Conservation (phyloP, 2,113 vertebrate genomes). For the Rhinopomastus cyanomelas region DNA sequence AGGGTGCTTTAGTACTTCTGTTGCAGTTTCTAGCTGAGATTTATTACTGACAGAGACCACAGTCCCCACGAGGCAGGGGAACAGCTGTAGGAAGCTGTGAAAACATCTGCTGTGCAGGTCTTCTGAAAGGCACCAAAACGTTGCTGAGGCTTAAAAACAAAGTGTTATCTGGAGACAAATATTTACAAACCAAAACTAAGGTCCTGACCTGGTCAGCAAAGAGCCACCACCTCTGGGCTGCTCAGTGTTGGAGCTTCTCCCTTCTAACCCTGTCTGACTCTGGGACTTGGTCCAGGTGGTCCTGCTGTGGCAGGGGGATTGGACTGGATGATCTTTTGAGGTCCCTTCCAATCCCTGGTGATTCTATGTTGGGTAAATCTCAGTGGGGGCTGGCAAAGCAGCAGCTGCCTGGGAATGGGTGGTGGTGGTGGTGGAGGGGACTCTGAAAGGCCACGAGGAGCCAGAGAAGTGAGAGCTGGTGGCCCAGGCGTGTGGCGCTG, state of each 20-base stretch:
- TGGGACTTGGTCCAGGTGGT: too few relatives aligned
- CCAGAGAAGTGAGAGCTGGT: neutral
- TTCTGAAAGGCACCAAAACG: neutral
- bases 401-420: neutral
- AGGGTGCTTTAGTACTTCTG: neutral
- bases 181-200: neutral
- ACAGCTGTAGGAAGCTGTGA: neutral
- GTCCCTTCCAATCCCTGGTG: too few relatives aligned
- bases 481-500: neutral
- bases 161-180: neutral
- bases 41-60: neutral
- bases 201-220: neutral
- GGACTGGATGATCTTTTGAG: too few relatives aligned
- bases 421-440: neutral
- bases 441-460: neutral
- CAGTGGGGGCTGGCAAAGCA: neutral
- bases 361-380: too few relatives aligned
- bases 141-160: accelerated
- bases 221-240: neutral
- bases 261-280: too few relatives aligned
- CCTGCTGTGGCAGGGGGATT: too few relatives aligned
- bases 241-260: neutral
- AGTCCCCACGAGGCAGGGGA: neutral
- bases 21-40: neutral
- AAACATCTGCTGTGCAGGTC: neutral